Evolutionary conservation across 2,888 invertebrate genomes (phyloP).

Genomic region (Orthosia incerta): DNA sequence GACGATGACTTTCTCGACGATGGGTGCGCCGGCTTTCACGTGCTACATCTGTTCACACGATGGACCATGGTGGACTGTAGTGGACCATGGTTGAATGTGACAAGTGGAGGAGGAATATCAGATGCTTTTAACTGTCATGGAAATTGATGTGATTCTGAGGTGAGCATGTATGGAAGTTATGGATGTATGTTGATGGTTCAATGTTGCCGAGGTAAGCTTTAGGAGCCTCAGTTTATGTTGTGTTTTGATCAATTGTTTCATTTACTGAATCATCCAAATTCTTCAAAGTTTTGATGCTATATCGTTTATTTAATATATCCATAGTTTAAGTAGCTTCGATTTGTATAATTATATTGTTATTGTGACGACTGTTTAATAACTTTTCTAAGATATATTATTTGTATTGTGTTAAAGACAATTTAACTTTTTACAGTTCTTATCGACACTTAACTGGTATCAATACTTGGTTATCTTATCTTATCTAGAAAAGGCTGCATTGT

Average conservation of each 20-base stretch:
- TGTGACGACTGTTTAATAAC: no score
- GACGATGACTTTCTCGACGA: slow-evolving; percentile 58
- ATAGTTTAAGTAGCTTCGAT: no score
- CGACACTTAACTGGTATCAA: neutral
- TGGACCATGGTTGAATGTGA: slow-evolving; percentile 31
- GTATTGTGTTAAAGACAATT: neutral
- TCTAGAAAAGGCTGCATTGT: neutral
- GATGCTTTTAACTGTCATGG: slow-evolving; percentile 2
- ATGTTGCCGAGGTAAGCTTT: no score
- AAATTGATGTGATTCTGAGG: slow-evolving; percentile 14
- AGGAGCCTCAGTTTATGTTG: no score
- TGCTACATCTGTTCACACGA: slow-evolving; percentile 44
- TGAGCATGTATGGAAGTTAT: neutral
- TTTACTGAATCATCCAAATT: no score
- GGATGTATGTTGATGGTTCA: neutral
- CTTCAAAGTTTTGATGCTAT: no score
- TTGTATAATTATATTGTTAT: no score
- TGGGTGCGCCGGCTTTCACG: slow-evolving; percentile 61
- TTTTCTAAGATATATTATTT: no score
- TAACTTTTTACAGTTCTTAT: neutral
- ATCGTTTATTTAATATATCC: no score
- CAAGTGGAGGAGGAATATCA: slow-evolving; percentile 20
- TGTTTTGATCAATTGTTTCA: no score
- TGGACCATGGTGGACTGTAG: slow-evolving; percentile 17
- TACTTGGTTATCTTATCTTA: neutral